A percentile compares a stretch with the other conserved stretches of the same genome.
These are phyloP conservation scores for Pyrgus malvae DNA, from an alignment of 2,888 invertebrate species.

Conservation along the genomic window DNA sequence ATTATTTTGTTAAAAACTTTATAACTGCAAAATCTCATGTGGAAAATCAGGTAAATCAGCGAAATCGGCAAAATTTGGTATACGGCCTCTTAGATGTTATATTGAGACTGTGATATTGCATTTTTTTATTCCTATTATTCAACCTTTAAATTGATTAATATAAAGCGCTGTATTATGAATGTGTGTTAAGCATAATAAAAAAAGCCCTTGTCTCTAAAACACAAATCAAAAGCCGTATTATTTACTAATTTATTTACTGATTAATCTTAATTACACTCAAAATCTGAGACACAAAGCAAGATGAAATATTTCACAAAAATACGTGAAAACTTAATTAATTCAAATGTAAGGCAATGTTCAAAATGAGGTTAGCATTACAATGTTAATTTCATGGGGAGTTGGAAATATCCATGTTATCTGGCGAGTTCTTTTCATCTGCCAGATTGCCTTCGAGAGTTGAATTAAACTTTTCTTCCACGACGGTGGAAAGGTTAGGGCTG, in stretches of 20 bases:
- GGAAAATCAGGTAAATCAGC: too few relatives aligned
- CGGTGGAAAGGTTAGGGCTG: slow-evolving; percentile 54
- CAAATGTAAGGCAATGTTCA: slow-evolving; percentile 25
- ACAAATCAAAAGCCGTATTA: not conserved
- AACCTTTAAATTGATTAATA: too few relatives aligned
- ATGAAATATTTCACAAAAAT: slow-evolving; percentile 18
- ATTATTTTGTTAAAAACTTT: too few relatives aligned
- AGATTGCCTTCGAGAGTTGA: slow-evolving; percentile 40
- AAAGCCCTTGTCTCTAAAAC: too few relatives aligned
- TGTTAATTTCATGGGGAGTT: slow-evolving; percentile 83
- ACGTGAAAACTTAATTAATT: slow-evolving; percentile 8
- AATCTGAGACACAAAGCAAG: slow-evolving; percentile 25
- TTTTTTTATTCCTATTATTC: too few relatives aligned
- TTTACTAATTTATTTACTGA: slow-evolving; percentile 17
- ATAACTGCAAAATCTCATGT: too few relatives aligned
- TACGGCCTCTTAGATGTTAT: too few relatives aligned
- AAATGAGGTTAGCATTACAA: slow-evolving; percentile 13
- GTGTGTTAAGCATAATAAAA: too few relatives aligned
- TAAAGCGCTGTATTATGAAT: too few relatives aligned
- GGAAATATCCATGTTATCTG: slow-evolving; percentile 91
- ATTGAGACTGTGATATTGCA: too few relatives aligned
- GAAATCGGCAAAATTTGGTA: too few relatives aligned
- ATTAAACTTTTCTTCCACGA: slow-evolving; percentile 54
- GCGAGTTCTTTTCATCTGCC: slow-evolving; percentile 81
- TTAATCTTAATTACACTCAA: slow-evolving; percentile 26